A percentile compares a stretch with the other conserved stretches of the same genome.
These are phyloP conservation scores for Luffia ferchaultella DNA, from an alignment of 2,888 invertebrate genomes.

Conservation along the genomic window DNA sequence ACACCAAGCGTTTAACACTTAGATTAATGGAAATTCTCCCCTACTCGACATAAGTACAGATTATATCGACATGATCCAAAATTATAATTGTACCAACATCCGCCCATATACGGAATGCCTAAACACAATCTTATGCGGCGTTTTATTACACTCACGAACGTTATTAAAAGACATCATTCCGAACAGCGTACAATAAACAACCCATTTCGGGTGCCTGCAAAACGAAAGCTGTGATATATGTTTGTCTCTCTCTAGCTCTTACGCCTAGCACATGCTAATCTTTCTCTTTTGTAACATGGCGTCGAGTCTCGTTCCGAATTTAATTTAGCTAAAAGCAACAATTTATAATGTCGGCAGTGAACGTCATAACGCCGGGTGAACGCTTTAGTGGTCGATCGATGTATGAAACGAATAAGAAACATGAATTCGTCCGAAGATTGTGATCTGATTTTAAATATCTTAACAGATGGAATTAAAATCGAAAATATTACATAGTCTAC, in stretches of 20 bases:
- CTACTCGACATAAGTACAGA: too few species aligned
- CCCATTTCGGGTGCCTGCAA: constrained; percentile 22
- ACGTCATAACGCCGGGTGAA: not conserved
- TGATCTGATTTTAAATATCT: too few species aligned
- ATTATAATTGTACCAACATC: too few species aligned
- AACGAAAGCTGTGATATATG: not conserved
- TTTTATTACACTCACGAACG: not conserved
- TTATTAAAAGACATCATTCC: constrained; percentile 26
- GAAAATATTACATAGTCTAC: too few species aligned
- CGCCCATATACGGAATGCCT: too few species aligned
- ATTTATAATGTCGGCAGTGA: constrained; percentile 21
- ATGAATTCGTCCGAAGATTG: too few species aligned
- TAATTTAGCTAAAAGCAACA: constrained; percentile 27
- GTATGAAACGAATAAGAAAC: too few species aligned
- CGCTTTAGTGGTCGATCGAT: not conserved
- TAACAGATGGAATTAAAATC: too few species aligned
- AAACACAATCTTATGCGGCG: not conserved
- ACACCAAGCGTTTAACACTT: too few species aligned
- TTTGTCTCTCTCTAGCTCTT: not conserved
- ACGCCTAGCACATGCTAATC: not conserved
- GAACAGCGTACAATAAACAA: constrained; percentile 39
- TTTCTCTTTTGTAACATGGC: not conserved
- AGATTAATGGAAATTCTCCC: too few species aligned
- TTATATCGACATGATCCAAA: too few species aligned
- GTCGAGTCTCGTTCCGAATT: constrained; percentile 2